A percentile compares a stretch with the other conserved stretches of the same genome.
Evolutionary conservation across 2,888 invertebrate genomes (phyloP).

Genomic region (Drosophila mettleri): DNA sequence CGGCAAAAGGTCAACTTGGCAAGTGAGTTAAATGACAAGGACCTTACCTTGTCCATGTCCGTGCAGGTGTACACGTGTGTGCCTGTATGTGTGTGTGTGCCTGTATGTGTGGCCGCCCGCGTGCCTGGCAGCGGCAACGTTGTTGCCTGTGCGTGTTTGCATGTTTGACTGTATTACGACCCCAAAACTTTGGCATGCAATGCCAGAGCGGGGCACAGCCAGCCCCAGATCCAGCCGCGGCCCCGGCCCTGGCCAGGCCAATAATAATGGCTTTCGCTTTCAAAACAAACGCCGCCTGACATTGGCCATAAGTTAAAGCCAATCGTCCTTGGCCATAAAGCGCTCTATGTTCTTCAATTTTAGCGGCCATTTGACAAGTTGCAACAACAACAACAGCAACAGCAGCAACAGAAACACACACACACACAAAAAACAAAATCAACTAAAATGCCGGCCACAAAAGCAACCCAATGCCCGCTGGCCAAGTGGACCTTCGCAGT

Average conservation of each 20-base stretch:
- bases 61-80: slow-evolving; percentile 9
- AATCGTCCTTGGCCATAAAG: slow-evolving; percentile 70
- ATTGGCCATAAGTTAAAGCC: slow-evolving; percentile 59
- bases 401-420: background rate
- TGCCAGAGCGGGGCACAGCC: slow-evolving; percentile 39
- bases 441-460: slow-evolving; percentile 38
- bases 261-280: slow-evolving; percentile 77
- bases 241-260: slow-evolving; percentile 40
- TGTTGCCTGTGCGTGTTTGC: slow-evolving; percentile 67
- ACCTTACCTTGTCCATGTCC: slow-evolving; percentile 64
- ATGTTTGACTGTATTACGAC: slow-evolving; percentile 73
- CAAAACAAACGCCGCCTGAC: slow-evolving; percentile 68
- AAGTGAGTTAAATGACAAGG: slow-evolving; percentile 78
- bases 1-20: slow-evolving; percentile 70
- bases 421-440: slow-evolving; percentile 4
- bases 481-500: slow-evolving; percentile 53
- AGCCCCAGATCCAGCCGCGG: background rate
- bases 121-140: slow-evolving; percentile 41
- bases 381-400: slow-evolving; percentile 17
- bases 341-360: slow-evolving; percentile 30
- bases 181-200: slow-evolving; percentile 74
- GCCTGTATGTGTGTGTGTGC: slow-evolving; percentile 4
- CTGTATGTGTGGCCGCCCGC: slow-evolving; percentile 19
- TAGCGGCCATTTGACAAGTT: slow-evolving; percentile 66
- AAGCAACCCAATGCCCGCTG: slow-evolving; percentile 14